Evolutionary conservation across 2,888 invertebrate species (phyloP).

Genomic region (Germaria angustata): DNA sequence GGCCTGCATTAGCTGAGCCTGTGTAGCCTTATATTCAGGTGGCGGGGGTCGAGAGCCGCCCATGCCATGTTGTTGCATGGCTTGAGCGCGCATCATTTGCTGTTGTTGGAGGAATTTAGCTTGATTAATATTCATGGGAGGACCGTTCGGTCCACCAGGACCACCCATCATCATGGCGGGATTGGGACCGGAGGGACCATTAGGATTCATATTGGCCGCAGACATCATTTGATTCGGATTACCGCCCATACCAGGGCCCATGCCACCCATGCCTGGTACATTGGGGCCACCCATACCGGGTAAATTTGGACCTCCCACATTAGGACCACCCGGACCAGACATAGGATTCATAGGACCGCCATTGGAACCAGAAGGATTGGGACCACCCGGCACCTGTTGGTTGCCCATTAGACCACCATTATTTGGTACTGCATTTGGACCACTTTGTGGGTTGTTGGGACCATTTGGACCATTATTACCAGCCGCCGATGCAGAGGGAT

Average conservation of each 20-base stretch:
- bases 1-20: slow-evolving; percentile 80
- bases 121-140: slow-evolving; percentile 80
- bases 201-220: slow-evolving; percentile 72
- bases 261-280: slow-evolving; percentile 64
- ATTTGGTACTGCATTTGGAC: slow-evolving; percentile 48
- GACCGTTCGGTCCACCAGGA: slow-evolving; percentile 69
- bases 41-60: slow-evolving; percentile 86
- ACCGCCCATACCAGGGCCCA: slow-evolving; percentile 67
- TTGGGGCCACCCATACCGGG: slow-evolving; percentile 68
- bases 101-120: slow-evolving; percentile 86
- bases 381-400: slow-evolving; percentile 50
- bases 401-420: slow-evolving; percentile 52
- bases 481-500: slow-evolving; percentile 77
- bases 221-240: slow-evolving; percentile 68
- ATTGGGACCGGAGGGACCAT: slow-evolving; percentile 70
- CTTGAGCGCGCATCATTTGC: slow-evolving; percentile 80
- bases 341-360: slow-evolving; percentile 59
- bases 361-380: slow-evolving; percentile 48
- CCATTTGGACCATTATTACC: slow-evolving; percentile 70
- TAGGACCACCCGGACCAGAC: slow-evolving; percentile 70
- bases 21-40: slow-evolving; percentile 89
- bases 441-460: slow-evolving; percentile 69
- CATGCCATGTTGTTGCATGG: slow-evolving; percentile 81
- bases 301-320: slow-evolving; percentile 70
- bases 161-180: slow-evolving; percentile 70